Evolutionary conservation across 2,888 invertebrate species (phyloP).

Genomic region (Epiblema foenella): DNA sequence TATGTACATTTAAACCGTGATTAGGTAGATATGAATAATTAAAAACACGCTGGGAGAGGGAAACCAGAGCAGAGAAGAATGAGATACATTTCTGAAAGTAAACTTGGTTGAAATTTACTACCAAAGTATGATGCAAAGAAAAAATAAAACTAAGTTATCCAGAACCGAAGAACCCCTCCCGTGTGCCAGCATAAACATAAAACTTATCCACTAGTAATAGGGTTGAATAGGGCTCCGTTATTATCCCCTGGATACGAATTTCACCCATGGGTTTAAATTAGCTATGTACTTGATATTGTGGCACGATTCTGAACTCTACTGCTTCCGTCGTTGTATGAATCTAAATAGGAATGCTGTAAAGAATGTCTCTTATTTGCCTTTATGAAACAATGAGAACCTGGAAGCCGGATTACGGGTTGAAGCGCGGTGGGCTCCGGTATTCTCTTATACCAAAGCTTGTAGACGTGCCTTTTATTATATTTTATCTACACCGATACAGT

Average conservation of each 20-base stretch:
- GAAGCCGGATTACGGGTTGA: constrained; percentile 31
- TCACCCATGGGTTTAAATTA: not conserved
- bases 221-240: not conserved
- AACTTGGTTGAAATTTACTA: too few relatives aligned
- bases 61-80: too few relatives aligned
- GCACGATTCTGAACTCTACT: not conserved
- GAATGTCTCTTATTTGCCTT: not conserved
- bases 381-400: constrained; percentile 21
- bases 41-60: too few relatives aligned
- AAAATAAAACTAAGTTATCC: not conserved
- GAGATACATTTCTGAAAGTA: too few relatives aligned
- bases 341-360: not conserved
- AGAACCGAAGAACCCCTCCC: not conserved
- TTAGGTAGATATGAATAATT: constrained; percentile 5
- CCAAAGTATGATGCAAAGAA: not conserved
- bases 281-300: not conserved
- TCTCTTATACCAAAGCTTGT: constrained; percentile 7
- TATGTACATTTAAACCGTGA: not conserved
- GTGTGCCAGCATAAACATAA: not conserved
- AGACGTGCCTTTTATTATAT: not conserved
- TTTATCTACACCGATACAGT: too few relatives aligned
- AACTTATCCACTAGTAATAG: not conserved
- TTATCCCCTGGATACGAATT: not conserved
- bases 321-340: not conserved
- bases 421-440: constrained; percentile 7